A percentile compares a stretch with the other conserved stretches of the same genome.
Conservation (phyloP, 2,888 invertebrate genomes). For the Drosophila nr. perissopoda region DNA sequence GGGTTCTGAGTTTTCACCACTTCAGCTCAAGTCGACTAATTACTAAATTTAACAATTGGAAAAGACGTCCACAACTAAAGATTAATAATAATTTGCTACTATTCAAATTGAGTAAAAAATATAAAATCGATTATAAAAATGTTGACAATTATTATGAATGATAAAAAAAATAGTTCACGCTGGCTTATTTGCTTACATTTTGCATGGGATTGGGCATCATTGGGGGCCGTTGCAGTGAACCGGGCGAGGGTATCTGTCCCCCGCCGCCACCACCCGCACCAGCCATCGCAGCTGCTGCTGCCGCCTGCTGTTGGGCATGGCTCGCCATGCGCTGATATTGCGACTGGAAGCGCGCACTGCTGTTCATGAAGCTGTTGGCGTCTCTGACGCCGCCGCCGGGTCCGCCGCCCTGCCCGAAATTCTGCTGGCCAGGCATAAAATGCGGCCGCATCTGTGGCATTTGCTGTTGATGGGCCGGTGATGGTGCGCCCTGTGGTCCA, state of each 20-base stretch:
- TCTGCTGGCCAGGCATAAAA: conserved; percentile 85
- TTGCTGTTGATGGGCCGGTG: conserved; percentile 83
- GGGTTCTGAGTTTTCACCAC: not conserved
- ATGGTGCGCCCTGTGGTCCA: conserved; percentile 84
- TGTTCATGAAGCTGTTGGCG: conserved; percentile 85
- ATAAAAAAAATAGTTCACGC: not conserved
- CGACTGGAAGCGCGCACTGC: conserved; percentile 84
- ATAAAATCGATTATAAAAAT: not conserved
- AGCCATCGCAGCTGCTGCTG: conserved; percentile 82
- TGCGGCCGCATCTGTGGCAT: conserved; percentile 84
- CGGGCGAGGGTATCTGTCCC: conserved; percentile 83
- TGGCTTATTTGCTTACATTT: conserved; percentile 80
- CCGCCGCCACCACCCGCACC: conserved; percentile 79
- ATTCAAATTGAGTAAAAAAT: not conserved
- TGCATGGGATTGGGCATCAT: conserved; percentile 85
- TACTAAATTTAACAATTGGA: not conserved
- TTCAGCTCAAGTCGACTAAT: not conserved
- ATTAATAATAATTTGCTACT: not conserved
- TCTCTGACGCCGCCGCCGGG: conserved; percentile 82
- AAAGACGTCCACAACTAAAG: not conserved
- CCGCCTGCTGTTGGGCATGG: conserved; percentile 88
- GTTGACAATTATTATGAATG: not conserved
- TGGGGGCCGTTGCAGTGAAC: conserved; percentile 82
- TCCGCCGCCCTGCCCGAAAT: conserved; percentile 82
- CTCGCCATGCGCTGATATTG: conserved; percentile 85